Evolutionary conservation across 2,888 invertebrate species (phyloP).

Genomic region (Zhengitettix transpicula): DNA sequence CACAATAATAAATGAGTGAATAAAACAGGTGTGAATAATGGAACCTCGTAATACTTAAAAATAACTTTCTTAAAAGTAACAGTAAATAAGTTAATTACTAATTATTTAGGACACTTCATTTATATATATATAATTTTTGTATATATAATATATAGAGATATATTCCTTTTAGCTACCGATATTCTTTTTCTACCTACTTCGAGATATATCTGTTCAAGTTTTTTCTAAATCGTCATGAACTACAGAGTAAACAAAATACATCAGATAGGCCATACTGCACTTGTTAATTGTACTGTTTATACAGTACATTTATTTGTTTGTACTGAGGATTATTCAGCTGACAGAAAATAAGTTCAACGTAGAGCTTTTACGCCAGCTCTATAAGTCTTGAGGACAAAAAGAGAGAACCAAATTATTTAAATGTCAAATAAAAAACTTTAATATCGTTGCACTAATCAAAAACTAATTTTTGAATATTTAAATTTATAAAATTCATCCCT

Average conservation of each 20-base stretch:
- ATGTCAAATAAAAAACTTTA: neutral
- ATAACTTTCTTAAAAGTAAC: too few species aligned
- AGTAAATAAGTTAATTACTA: constrained; percentile 4
- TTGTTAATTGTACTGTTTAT: neutral
- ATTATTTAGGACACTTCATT: constrained; percentile 13
- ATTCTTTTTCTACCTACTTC: constrained; percentile 10
- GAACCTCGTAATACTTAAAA: neutral
- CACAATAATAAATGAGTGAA: neutral
- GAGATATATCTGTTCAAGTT: constrained; percentile 9
- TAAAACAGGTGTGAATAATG: neutral
- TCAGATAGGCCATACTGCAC: constrained; percentile 4
- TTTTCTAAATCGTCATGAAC: constrained; percentile 11
- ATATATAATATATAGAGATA: constrained; percentile 14
- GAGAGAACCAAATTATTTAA: too few species aligned
- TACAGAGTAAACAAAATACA: constrained; percentile 10
- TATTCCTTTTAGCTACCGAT: constrained; percentile 14
- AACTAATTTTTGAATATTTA: too few species aligned
- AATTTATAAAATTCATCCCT: too few species aligned
- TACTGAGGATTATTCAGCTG: constrained; percentile 6
- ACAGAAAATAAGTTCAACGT: too few species aligned
- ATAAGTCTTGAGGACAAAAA: too few species aligned
- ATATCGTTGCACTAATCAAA: neutral
- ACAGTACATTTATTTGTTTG: constrained; percentile 6
- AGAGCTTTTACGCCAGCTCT: too few species aligned
- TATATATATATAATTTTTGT: constrained; percentile 12